A percentile compares a stretch with the other conserved stretches of the same genome.
phyloP scores from a whole-genome alignment of 2,888 invertebrate species.

The Apodemia mormo region DNA sequence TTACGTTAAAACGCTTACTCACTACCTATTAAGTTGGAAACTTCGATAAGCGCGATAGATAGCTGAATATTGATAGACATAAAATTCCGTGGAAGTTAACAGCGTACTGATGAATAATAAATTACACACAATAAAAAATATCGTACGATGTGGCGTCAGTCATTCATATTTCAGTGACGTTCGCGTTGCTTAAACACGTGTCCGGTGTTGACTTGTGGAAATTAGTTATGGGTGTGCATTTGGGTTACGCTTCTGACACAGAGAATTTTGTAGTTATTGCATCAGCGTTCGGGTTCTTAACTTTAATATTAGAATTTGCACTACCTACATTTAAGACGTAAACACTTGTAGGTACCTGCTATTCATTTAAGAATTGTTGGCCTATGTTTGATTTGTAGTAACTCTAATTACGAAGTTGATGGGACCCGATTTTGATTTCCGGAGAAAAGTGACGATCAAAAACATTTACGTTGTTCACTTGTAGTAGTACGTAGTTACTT shows the following conservation, averaged over 20 bases:
- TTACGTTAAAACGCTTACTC: slow-evolving; percentile 19
- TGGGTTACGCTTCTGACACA: background rate
- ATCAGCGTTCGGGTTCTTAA: background rate
- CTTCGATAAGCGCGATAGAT: slow-evolving; percentile 1
- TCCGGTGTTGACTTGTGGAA: background rate
- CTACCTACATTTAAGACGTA: no score
- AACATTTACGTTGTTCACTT: no score
- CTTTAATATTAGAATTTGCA: no score
- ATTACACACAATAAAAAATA: slow-evolving; percentile 48
- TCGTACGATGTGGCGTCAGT: slow-evolving; percentile 71
- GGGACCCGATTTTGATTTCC: no score
- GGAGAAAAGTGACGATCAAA: no score
- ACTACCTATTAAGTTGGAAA: background rate
- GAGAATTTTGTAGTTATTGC: background rate
- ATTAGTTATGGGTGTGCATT: background rate
- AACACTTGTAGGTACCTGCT: no score
- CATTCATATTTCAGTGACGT: slow-evolving; percentile 38
- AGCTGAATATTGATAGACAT: background rate
- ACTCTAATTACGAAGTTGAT: no score
- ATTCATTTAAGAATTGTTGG: no score
- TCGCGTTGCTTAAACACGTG: slow-evolving; percentile 28
- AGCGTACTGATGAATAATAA: slow-evolving; percentile 30
- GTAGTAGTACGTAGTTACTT: no score
- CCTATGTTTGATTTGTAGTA: no score
- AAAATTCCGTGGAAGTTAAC: slow-evolving; percentile 23